These are phyloP conservation scores for Engraulis encrasicolus DNA, from an alignment of 2,113 vertebrate species.

Conservation along the genomic window DNA sequence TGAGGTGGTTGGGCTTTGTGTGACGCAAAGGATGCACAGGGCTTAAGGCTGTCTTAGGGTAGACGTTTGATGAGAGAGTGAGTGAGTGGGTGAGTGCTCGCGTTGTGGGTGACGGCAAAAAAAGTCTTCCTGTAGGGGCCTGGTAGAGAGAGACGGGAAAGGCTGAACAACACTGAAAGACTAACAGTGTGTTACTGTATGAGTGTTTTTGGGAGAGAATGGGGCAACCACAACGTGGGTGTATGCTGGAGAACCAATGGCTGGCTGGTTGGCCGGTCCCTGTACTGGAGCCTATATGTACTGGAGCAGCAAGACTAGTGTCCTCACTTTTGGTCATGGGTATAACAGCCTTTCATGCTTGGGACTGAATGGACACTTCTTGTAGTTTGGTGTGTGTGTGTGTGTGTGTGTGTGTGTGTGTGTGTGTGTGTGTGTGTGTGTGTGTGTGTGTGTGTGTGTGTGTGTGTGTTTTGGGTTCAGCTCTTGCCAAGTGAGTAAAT, in stretches of 20 bases:
- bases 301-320: no score
- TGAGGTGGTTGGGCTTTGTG: background rate
- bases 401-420: background rate
- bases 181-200: no score
- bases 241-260: background rate
- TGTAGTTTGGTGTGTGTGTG: background rate
- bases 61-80: background rate
- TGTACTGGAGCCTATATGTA: no score
- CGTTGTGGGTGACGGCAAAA: no score
- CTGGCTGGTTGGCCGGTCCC: no score
- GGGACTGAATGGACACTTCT: background rate
- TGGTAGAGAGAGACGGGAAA: no score
- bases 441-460: background rate
- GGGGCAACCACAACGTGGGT: background rate
- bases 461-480: background rate
- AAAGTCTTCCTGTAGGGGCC: no score
- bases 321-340: background rate
- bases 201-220: background rate
- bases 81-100: no score
- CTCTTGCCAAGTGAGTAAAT: background rate
- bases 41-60: no score
- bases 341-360: background rate
- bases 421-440: background rate
- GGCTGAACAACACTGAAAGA: no score
- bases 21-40: no score